Evolutionary conservation across 1,140 invertebrate genomes (phyloP).

Genomic region (Spodoptera litura): DNA sequence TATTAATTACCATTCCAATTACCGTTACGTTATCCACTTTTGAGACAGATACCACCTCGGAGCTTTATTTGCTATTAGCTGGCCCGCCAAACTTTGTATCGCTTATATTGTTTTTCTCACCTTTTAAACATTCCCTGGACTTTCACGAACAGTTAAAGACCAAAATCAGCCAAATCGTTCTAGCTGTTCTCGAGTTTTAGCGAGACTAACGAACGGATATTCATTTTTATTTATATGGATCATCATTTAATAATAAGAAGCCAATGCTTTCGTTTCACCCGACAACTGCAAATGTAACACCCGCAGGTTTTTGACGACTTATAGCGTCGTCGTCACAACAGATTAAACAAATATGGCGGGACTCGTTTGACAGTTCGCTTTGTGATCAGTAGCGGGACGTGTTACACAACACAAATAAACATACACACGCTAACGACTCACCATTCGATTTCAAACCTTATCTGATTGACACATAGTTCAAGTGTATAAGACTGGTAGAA

Average conservation of each 20-base stretch:
- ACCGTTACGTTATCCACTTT: neutral
- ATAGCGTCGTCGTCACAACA: conserved; percentile 66
- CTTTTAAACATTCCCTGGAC: too few species aligned
- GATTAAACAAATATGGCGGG: conserved; percentile 77
- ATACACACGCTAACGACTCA: conserved; percentile 2
- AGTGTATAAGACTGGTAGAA: neutral
- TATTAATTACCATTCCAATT: neutral
- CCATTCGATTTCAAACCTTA: conserved; percentile 44
- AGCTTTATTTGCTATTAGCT: conserved; percentile 23
- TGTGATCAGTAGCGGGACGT: conserved; percentile 61
- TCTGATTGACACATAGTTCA: neutral
- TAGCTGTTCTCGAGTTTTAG: too few species aligned
- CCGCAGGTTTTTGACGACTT: conserved; percentile 71
- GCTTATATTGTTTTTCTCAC: too few species aligned
- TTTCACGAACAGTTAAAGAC: too few species aligned
- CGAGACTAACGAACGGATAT: too few species aligned
- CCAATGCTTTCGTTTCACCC: neutral
- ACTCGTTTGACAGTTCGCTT: conserved; percentile 62
- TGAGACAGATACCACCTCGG: neutral
- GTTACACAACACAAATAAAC: conserved; percentile 53
- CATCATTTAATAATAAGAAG: conserved; percentile 8
- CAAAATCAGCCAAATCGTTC: too few species aligned
- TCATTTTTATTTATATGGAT: too few species aligned
- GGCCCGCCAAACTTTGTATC: too few species aligned
- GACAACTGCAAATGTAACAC: conserved; percentile 55